Conservation (phyloP, 1,140 invertebrate species). For the Meloidogyne hapla region DNA sequence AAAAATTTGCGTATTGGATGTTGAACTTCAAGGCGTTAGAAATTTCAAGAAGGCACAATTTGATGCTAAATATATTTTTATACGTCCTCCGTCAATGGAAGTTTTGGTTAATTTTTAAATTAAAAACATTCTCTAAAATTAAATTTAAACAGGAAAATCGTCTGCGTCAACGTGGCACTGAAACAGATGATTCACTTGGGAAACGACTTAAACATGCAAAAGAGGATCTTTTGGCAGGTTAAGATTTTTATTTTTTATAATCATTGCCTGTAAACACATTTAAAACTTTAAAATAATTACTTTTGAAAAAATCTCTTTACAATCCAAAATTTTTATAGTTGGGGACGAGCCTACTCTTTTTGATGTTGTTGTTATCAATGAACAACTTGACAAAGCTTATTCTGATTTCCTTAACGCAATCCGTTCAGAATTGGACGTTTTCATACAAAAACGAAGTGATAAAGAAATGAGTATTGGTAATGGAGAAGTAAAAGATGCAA, state of each 20-base stretch:
- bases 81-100: conserved; percentile 84
- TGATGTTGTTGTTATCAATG: conserved; percentile 86
- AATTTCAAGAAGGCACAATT: conserved; percentile 81
- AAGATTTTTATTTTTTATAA: conserved; percentile 31
- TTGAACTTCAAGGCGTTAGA: conserved; percentile 92
- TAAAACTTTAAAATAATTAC: neutral
- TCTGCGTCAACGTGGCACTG: conserved; percentile 77
- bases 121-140: neutral
- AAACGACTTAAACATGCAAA: conserved; percentile 75
- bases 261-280: too few relatives aligned
- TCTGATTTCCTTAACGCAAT: conserved; percentile 69
- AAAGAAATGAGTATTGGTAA: neutral
- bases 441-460: conserved; percentile 1
- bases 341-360: conserved; percentile 73
- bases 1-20: conserved; percentile 88
- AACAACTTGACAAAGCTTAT: conserved; percentile 85
- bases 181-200: conserved; percentile 80
- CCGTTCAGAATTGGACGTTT: conserved; percentile 43
- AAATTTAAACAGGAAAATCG: conserved; percentile 72
- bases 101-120: conserved; percentile 65
- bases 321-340: conserved; percentile 11
- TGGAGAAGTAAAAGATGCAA: neutral
- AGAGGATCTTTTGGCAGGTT: conserved; percentile 81
- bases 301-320: too few relatives aligned
- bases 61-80: conserved; percentile 81